Conservation (phyloP, 2,888 invertebrate genomes). For the Phania funesta region DNA sequence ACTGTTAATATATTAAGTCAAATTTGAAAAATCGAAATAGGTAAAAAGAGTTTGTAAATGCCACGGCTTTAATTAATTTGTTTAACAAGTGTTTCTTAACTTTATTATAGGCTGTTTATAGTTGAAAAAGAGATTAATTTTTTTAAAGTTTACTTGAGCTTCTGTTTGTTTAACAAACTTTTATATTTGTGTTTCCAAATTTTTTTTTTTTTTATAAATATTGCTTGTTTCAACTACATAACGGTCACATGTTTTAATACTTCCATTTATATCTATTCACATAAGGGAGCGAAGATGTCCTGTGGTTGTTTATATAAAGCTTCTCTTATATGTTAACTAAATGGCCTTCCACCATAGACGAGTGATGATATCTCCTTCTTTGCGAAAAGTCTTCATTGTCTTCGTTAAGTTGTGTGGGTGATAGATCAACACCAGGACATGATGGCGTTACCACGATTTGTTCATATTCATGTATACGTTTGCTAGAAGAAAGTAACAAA, state of each 20-base stretch:
- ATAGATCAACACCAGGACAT: slow-evolving; percentile 88
- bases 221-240: slow-evolving; percentile 60
- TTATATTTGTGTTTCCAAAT: slow-evolving; percentile 44
- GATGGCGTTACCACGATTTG: slow-evolving; percentile 92
- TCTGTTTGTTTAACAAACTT: slow-evolving; percentile 45
- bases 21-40: slow-evolving; percentile 22
- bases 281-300: slow-evolving; percentile 18
- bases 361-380: slow-evolving; percentile 95
- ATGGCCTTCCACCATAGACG: slow-evolving; percentile 86
- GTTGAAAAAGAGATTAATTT: slow-evolving; percentile 8
- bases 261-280: slow-evolving; percentile 5
- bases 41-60: slow-evolving; percentile 25
- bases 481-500: slow-evolving; percentile 80
- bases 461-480: slow-evolving; percentile 90
- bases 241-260: slow-evolving; percentile 31
- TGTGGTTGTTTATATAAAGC: background rate
- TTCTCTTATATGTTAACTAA: slow-evolving; percentile 75
- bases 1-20: slow-evolving; percentile 36
- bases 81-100: slow-evolving; percentile 28
- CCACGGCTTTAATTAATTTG: slow-evolving; percentile 1
- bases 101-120: slow-evolving; percentile 46
- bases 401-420: slow-evolving; percentile 93
- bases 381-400: slow-evolving; percentile 97
- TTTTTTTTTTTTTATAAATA: slow-evolving; percentile 55
- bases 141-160: slow-evolving; percentile 52